Evolutionary conservation across 2,797 vertebrate genomes (phyloP).

Genomic region (Scyliorhinus canicula): DNA sequence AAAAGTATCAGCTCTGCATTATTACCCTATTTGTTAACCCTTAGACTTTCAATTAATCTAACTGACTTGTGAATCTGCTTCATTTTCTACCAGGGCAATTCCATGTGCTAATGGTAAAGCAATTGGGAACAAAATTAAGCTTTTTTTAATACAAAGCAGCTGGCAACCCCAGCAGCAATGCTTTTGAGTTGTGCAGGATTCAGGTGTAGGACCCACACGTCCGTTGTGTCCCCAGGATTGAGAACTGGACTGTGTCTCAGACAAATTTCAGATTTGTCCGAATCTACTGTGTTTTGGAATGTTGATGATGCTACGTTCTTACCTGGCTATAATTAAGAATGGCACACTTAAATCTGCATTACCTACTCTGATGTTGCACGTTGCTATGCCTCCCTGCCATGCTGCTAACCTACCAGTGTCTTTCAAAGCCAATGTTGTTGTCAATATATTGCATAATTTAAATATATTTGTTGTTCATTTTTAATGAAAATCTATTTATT

Average conservation of each 20-base stretch:
- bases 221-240: neutral
- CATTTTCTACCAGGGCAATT: neutral
- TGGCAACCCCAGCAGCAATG: neutral
- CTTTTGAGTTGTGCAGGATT: neutral
- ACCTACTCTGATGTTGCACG: neutral
- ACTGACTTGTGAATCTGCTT: neutral
- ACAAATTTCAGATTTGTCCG: neutral
- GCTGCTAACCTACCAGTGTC: neutral
- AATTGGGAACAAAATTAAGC: neutral
- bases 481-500: neutral
- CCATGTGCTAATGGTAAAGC: neutral
- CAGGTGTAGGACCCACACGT: neutral
- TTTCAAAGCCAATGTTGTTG: neutral
- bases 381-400: neutral
- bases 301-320: neutral
- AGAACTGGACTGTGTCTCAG: neutral
- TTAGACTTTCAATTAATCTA: neutral
- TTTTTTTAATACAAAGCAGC: neutral
- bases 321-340: neutral
- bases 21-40: neutral
- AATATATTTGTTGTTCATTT: neutral
- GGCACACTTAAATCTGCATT: neutral
- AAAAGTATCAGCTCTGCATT: neutral
- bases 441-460: neutral
- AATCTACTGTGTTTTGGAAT: neutral